Percentiles rank a stretch among this genome's conserved stretches.
phyloP scores from a whole-genome alignment of 2,888 invertebrate genomes.

The Heteromyza rotundicornis region DNA sequence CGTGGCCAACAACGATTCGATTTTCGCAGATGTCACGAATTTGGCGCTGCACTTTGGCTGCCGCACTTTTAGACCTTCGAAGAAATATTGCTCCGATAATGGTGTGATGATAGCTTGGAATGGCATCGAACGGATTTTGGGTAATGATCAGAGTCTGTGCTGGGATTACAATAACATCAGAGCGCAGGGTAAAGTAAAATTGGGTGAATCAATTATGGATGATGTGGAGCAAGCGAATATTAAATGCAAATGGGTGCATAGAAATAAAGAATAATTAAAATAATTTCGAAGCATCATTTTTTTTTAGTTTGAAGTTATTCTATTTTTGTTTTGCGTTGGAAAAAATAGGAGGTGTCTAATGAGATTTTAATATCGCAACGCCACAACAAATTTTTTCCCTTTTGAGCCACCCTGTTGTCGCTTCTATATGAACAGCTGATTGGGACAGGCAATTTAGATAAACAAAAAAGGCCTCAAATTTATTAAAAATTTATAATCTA shows the following conservation, averaged over 20 bases:
- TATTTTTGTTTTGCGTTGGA: no score
- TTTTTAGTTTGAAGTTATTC: no score
- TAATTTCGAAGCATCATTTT: no score
- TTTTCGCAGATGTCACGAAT: constrained; percentile 72
- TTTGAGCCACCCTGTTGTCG: no score
- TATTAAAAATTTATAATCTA: no score
- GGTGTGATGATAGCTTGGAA: constrained; percentile 99
- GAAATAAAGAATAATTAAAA: no score
- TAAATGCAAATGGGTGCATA: constrained; percentile 60
- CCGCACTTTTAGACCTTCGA: constrained; percentile 77
- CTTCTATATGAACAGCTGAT: no score
- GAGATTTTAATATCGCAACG: no score
- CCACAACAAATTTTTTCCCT: no score
- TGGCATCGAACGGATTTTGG: constrained; percentile 76
- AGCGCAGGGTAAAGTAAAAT: constrained; percentile 45
- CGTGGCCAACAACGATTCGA: constrained; percentile 90
- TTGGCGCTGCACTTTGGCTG: constrained; percentile 73
- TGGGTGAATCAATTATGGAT: constrained; percentile 42
- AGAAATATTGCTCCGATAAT: constrained; percentile 92
- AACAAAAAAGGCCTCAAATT: no score
- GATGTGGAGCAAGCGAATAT: constrained; percentile 47
- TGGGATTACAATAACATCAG: constrained; percentile 66
- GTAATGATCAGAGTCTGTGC: constrained; percentile 30
- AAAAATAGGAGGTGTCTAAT: no score
- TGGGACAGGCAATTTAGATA: no score